Base-by-base conservation (phyloP, 2,113 vertebrate species). In the Gadus macrocephalus region DNA sequence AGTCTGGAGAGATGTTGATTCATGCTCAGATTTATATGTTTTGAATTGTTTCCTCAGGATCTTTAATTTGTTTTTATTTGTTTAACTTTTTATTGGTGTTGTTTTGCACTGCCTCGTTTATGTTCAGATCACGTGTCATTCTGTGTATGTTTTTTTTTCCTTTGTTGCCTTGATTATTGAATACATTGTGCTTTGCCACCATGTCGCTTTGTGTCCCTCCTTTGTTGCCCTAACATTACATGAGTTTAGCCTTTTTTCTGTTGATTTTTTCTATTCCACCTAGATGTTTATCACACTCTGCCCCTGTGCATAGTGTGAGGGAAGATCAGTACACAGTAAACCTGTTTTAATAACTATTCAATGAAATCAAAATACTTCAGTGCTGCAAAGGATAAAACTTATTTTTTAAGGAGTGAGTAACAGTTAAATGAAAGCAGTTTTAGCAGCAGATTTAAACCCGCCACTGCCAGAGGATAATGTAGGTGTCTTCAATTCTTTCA, bases 81-180 rank as follows among this genome's bases (percentile, higher is more conserved):
- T 82, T 82, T 72, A 83, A 82, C 55, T 74, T 90, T 87, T 89
- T 88, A 82, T 84, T 89, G 81, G 90, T 91, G 84, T 88, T 82
- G 79, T 88, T 89, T 90, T 90, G 89, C 89, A 91, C 90, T 90
- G 89, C 86, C 80, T 90, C 76, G 25, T 89, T 78, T 85, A 74
- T 85, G 87, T 86, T 87, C 67, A 65, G 67, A 81, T 76, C 60
- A 85, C 55, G 75, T 70, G 74, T 85, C 25, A 14, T 71, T 77
- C 68, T 60, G 6, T 81, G 73, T 81, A 35, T 76, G 59, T 67
- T 64, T 73, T 71, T n/a, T 74, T 78, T 78, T 80, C 56, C 76
- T 85, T 69, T 85, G 82, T 88, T 92, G 89, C 89, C 88, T 92
- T 91, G 83, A 84, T 86, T 83, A 74, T 86, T 86, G 87, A 89